Base-by-base conservation (phyloP, 2,113 vertebrate species). In the Sminthopsis crassicaudata region DNA sequence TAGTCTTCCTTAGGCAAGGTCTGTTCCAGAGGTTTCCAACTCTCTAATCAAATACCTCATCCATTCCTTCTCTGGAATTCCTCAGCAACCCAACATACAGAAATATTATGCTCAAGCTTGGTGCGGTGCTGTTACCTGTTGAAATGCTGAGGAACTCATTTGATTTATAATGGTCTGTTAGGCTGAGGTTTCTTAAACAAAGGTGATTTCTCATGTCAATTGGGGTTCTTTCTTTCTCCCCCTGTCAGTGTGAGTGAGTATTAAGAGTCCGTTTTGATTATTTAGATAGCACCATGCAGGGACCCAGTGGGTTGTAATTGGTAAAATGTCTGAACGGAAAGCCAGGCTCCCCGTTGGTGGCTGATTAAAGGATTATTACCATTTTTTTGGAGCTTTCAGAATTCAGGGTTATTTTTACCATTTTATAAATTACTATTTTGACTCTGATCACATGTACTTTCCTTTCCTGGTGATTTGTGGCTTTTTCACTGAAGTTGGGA, bases 361-460 rank as follows among this genome's bases (percentile, higher is more conserved):
- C 94, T 97, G 96, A 97, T 97, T 97, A 97, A 96, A 96, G 94
- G 93, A 93, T 97, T 96, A 96, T 97, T 97, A 95, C 96, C 94
- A 90, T 96, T 95, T 96, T 91, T 97, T 97, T 96, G 90, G 96
- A 95, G 91, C 95, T 97, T 96, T 96, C 60, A 94, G 92, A 95
- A 95, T 84, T 94, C 53, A 91, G 51, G 53, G 23, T 54, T 96
- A 11, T 91, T 93, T 96, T 94, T 60, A 94, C 95, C 60, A 92
- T 94, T 97, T 91, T 53, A 91, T 93, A 97, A 97, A 97, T 94
- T 94, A 97, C 95, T 94, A 16, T 93, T 97, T 97, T 96, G 92
- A 92, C 94, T 96, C 53, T 90, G 53, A 94, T 91, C 46, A 9
- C 93, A 96, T 54, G 95, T 36, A n/a, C 36, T 54, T 96, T 96